A percentile compares a stretch with the other conserved stretches of the same genome.
Evolutionary conservation across 2,113 vertebrate species (phyloP).

Genomic region (Phylloscopus whistleri): DNA sequence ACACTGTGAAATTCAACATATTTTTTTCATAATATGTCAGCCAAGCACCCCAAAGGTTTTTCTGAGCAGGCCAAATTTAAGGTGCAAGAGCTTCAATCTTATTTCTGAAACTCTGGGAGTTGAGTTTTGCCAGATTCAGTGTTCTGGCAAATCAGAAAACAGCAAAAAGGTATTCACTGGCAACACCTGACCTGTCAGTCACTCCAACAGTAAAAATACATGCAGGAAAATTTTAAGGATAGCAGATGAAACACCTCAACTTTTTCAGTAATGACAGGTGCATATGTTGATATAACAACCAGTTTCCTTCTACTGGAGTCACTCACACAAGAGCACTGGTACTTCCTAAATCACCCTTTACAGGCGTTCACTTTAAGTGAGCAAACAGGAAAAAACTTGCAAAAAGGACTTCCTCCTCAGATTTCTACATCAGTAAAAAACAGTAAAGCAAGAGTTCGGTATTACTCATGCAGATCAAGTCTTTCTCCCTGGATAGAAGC

Average conservation of each 20-base stretch:
- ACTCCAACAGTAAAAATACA: not conserved
- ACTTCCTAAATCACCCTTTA: not conserved
- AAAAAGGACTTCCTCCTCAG: slow-evolving; percentile 67
- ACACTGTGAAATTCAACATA: not conserved
- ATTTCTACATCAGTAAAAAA: slow-evolving; percentile 41
- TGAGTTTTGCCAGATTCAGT: not conserved
- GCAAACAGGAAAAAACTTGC: slow-evolving; percentile 53
- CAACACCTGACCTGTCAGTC: not conserved
- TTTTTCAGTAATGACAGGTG: not conserved
- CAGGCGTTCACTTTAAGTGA: slow-evolving; percentile 45
- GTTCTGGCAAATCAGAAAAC: not conserved
- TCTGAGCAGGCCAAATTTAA: not conserved
- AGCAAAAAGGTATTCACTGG: not conserved
- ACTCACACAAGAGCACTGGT: not conserved
- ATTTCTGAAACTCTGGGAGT: not conserved
- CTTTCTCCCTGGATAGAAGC: not conserved
- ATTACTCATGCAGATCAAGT: not conserved
- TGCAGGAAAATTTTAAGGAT: not conserved
- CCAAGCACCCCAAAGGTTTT: not conserved
- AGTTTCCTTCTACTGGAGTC: not conserved
- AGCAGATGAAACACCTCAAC: not conserved
- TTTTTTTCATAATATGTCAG: not conserved
- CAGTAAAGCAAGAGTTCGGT: slow-evolving; percentile 8
- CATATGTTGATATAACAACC: not conserved
- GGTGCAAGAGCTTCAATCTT: not conserved